A percentile compares a stretch with the other conserved stretches of the same genome.
These are phyloP conservation scores for Drosophila kanekoi DNA, from an alignment of 2,888 invertebrate genomes.

Conservation along the genomic window DNA sequence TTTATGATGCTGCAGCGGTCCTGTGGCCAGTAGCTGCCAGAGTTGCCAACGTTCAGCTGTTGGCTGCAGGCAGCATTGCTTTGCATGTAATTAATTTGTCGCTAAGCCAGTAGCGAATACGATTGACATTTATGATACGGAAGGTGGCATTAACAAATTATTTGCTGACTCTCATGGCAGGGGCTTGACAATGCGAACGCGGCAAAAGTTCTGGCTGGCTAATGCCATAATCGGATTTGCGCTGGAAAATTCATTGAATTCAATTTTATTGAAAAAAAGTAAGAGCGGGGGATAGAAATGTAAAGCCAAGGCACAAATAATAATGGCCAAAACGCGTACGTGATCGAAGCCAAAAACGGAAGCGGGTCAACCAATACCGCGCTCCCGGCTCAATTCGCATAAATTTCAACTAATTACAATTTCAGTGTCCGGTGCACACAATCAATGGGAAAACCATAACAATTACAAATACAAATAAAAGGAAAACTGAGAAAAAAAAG, in stretches of 20 bases:
- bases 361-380: constrained; percentile 19
- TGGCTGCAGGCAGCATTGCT: constrained; percentile 6
- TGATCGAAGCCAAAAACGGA: constrained; percentile 64
- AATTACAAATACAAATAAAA: constrained; percentile 72
- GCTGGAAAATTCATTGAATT: constrained; percentile 70
- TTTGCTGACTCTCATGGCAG: constrained; percentile 35
- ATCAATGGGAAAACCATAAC: constrained; percentile 72
- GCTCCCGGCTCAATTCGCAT: constrained; percentile 51
- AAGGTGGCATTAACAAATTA: constrained; percentile 38
- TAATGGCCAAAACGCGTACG: constrained; percentile 60
- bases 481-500: constrained; percentile 31
- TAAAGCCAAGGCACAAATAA: constrained; percentile 47
- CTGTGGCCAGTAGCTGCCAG: background rate
- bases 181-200: constrained; percentile 22
- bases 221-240: constrained; percentile 73
- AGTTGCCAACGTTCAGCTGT: background rate
- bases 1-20: constrained; percentile 5
- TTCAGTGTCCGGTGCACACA: constrained; percentile 68
- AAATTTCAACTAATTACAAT: constrained; percentile 79
- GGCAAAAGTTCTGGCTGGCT: constrained; percentile 44
- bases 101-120: constrained; percentile 16
- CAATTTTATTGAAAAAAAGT: constrained; percentile 30
- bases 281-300: constrained; percentile 3
- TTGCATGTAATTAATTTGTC: constrained; percentile 50
- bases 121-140: constrained; percentile 20